Evolutionary conservation across 1,140 invertebrate genomes (phyloP).

Genomic region (Meteorus sp.): DNA sequence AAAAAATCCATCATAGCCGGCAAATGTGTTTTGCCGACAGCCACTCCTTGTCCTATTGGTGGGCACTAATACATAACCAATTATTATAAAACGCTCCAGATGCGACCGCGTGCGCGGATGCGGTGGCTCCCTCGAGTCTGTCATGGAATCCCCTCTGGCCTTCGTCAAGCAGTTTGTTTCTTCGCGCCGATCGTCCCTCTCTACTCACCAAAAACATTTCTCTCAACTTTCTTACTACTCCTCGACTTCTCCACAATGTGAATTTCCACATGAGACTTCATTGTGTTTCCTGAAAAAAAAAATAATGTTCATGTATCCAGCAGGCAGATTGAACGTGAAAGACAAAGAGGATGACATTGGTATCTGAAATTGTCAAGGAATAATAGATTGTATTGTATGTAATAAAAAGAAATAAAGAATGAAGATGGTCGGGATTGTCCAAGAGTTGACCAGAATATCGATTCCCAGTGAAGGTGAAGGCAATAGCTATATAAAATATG

Average conservation of each 20-base stretch:
- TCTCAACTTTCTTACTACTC: not conserved
- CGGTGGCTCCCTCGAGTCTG: not conserved
- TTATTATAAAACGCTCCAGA: slow-evolving; percentile 46
- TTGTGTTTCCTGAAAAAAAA: too few species aligned
- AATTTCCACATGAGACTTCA: too few species aligned
- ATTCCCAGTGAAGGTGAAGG: not conserved
- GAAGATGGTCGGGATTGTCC: too few species aligned
- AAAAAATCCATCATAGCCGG: slow-evolving; percentile 40
- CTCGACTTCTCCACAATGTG: too few species aligned
- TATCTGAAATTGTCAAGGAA: slow-evolving; percentile 2
- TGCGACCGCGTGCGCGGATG: slow-evolving; percentile 26
- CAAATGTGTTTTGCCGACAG: slow-evolving; percentile 33
- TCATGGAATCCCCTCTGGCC: not conserved
- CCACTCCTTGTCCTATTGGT: slow-evolving; percentile 11
- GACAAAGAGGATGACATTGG: not conserved
- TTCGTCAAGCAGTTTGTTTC: slow-evolving; percentile 1
- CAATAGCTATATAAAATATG: not conserved
- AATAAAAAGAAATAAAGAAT: not conserved
- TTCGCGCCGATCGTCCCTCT: slow-evolving; percentile 10
- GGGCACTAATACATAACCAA: slow-evolving; percentile 32
- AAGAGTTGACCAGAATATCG: not conserved
- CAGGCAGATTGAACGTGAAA: not conserved
- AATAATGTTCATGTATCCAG: too few species aligned
- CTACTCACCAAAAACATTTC: slow-evolving; percentile 5
- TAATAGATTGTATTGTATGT: slow-evolving; percentile 1